These are phyloP conservation scores for Augochlora pura DNA, from an alignment of 1,140 invertebrate genomes.

Conservation along the genomic window DNA sequence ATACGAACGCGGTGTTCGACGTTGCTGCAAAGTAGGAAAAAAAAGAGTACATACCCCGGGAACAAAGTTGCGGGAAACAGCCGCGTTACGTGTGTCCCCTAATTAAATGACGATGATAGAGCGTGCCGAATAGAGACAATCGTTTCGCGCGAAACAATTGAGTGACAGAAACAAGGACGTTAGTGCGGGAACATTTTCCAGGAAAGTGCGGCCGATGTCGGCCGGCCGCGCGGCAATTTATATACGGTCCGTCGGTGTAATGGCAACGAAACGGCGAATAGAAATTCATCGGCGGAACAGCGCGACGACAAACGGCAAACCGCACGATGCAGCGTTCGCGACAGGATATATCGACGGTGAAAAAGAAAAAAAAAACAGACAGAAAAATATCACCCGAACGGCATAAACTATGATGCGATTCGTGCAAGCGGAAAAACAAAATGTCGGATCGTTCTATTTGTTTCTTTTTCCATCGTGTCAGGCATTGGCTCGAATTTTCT, in stretches of 20 bases:
- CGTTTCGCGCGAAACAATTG: no score
- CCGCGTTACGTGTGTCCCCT: no score
- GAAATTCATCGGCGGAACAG: not conserved
- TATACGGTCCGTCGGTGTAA: not conserved
- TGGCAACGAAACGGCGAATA: no score
- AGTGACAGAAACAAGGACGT: not conserved
- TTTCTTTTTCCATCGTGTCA: constrained; percentile 15
- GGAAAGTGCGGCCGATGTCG: not conserved
- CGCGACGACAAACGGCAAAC: not conserved
- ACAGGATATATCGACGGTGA: not conserved
- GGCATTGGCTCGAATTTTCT: constrained; percentile 33
- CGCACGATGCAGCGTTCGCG: not conserved
- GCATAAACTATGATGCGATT: not conserved
- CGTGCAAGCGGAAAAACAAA: not conserved
- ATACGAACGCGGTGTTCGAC: no score
- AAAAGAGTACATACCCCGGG: no score
- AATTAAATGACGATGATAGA: no score
- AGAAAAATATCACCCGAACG: not conserved
- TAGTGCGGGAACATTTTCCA: not conserved
- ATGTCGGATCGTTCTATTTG: not conserved
- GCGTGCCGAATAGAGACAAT: no score
- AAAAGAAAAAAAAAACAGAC: no score
- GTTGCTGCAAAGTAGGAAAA: no score
- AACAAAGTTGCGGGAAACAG: no score
- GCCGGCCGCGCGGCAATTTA: not conserved